Base-by-base conservation (phyloP, 2,888 invertebrate species). In the Oasisia sp. region DNA sequence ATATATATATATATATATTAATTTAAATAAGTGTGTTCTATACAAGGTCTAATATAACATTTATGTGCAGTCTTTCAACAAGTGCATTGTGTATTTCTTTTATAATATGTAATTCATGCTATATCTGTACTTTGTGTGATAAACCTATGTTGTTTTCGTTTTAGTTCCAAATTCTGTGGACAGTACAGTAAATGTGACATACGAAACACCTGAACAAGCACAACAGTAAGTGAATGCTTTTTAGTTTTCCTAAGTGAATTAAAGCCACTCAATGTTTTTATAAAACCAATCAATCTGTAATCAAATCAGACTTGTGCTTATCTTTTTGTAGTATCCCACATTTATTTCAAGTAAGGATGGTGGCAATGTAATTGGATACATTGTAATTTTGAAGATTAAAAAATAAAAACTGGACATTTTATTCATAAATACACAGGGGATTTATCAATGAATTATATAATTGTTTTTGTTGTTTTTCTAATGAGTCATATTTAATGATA, bases 161-260 rank as follows among this genome's bases (percentile, higher is more conserved):
- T 32, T 45, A 92, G 92, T 58, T 32, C 38, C 89, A 44, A 38
- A 91, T 91, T 92, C 89, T 91, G 56, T 92, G 92, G 93, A 93
- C 94, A 90, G 98, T 98, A 96, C 27, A 74, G 74, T 74, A 19
- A 98, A 98, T 97, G 98, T 98, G 97, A 98, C 98, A 96, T 99
- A 98, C 97, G 98, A 98, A 97, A 98, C 97, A 95, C 97, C 98
- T 96, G 98, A 99, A 96, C 98, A 98, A 97, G 98, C 99, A 96
- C 98, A 98, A 97, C 98, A 98, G 99, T 99, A 97, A 98, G 98
- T 95, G 89, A 32, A 97, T 58, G 91, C 89, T 74, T 74, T 27
- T n/a, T 74, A 74, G 27, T 74, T 74, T 74, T 19, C 27, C 74
- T n/a, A 7, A 14, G 27, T 74, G 27, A 74, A 74, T 7, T 74